Evolutionary conservation across 2,888 invertebrate genomes (phyloP), one percentile per base, ranked within the genome.

Genomic region (Dinocampus coccinellae): DNA sequence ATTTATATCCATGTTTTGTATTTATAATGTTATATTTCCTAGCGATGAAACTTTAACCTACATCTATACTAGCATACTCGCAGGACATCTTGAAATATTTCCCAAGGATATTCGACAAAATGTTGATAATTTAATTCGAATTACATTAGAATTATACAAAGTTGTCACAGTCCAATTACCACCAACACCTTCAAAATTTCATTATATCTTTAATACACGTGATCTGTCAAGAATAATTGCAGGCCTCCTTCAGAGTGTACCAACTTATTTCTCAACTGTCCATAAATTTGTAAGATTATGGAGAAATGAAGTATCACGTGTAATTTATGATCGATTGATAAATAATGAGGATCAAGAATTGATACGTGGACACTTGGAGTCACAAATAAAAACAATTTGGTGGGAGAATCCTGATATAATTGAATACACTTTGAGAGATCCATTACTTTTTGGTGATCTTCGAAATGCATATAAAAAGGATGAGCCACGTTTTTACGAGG

Each of bases 131-230:
- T 89, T 98, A 58, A 92, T 97, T 1, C 89, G 91, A 64, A 93
- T 95, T 89, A 97, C 96, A 0, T 88, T 97, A 76, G 91, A 93
- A 74, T 88, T 97, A 16, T 97, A 96, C 84, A 93, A 94, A 91
- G 94, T 90, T 78, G 90, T 95, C 52, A 92, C 94, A 73, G 89
- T 90, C 22, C 94, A 95, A 74, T 89, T 97, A 67, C 95, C 97
- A 0, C 96, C 97, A 1, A 97, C 97, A 0, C 97, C 97, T 0
- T 93, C 94, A 4, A 97, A 96, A 88, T 97, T 97, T 88, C 97
- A 97, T 89, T 97, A 97, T 88, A 95, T 97, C 78, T 97, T 97
- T 89, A 97, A 97, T 88, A 91, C 97, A 87, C 91, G 97, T 58
- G 97, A 97, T 89, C 88, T 97, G 78, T 97, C 97, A 0, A 91